Percentiles rank a stretch among this genome's conserved stretches.
These are phyloP conservation scores for Micromussa lordhowensis DNA, from an alignment of 92 coral and sea anemone species.

Conservation along the genomic window DNA sequence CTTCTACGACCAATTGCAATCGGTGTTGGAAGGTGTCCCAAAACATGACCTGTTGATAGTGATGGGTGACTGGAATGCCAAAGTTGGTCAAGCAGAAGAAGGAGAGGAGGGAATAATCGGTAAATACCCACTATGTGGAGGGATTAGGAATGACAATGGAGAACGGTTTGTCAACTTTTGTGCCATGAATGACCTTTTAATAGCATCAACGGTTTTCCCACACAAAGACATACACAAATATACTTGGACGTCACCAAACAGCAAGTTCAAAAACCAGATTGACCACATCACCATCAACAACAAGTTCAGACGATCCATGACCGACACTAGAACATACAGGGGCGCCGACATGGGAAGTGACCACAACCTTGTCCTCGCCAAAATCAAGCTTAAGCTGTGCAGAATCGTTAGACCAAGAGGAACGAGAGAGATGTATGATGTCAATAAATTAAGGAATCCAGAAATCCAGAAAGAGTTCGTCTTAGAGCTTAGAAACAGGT, in stretches of 20 bases:
- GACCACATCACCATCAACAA: too few species aligned
- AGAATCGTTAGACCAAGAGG: background rate
- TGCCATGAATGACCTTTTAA: constrained; percentile 1
- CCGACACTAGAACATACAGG: background rate
- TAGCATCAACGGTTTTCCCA: background rate
- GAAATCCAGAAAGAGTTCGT: background rate
- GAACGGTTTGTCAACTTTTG: background rate
- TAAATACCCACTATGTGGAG: background rate
- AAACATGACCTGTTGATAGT: too few species aligned
- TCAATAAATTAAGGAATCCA: background rate
- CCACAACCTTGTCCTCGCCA: too few species aligned
- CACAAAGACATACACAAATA: background rate
- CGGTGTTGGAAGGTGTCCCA: too few species aligned
- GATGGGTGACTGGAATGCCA: background rate
- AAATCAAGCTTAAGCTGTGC: background rate
- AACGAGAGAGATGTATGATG: background rate
- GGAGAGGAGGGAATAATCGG: background rate
- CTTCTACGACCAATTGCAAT: too few species aligned
- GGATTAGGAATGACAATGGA: background rate
- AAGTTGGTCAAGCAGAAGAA: background rate
- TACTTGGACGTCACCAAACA: background rate
- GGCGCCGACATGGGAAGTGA: too few species aligned
- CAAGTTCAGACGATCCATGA: background rate
- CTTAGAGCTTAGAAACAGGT: constrained; percentile 2
- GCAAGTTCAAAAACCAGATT: too few species aligned